Evolutionary conservation across 2,888 invertebrate genomes (phyloP).

Genomic region (Rambutsinella grinnellia): DNA sequence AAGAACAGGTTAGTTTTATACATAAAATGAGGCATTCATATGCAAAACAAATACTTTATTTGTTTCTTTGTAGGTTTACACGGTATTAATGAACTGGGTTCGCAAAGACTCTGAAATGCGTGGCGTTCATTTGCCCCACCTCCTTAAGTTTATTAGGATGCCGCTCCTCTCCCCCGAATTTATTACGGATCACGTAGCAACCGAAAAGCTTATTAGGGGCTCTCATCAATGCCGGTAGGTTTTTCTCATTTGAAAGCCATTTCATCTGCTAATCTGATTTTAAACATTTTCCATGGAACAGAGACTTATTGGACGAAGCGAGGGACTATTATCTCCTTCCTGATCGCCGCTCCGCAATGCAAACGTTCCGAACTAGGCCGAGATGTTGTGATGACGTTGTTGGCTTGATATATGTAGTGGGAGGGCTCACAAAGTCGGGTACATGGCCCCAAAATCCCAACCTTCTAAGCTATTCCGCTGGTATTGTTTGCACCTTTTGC

Average conservation of each 20-base stretch:
- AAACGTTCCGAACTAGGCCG: constrained; percentile 82
- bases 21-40: neutral
- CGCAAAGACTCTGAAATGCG: constrained; percentile 76
- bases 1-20: constrained; percentile 77
- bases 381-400: constrained; percentile 81
- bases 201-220: constrained; percentile 81
- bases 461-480: constrained; percentile 50
- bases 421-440: constrained; percentile 86
- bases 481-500: no score
- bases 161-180: constrained; percentile 86
- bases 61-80: constrained; percentile 76
- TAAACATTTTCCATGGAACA: constrained; percentile 66
- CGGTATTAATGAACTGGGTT: constrained; percentile 85
- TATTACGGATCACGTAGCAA: constrained; percentile 83
- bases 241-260: no score
- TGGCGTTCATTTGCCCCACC: constrained; percentile 75
- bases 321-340: constrained; percentile 90
- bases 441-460: constrained; percentile 52
- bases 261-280: no score
- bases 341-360: constrained; percentile 81
- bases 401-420: constrained; percentile 88
- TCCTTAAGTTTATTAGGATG: constrained; percentile 82
- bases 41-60: neutral
- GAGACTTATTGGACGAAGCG: constrained; percentile 88
- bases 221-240: constrained; percentile 84